Evolutionary conservation across 2,113 vertebrate genomes (phyloP).

Genomic region (Sapayoa aenigma): DNA sequence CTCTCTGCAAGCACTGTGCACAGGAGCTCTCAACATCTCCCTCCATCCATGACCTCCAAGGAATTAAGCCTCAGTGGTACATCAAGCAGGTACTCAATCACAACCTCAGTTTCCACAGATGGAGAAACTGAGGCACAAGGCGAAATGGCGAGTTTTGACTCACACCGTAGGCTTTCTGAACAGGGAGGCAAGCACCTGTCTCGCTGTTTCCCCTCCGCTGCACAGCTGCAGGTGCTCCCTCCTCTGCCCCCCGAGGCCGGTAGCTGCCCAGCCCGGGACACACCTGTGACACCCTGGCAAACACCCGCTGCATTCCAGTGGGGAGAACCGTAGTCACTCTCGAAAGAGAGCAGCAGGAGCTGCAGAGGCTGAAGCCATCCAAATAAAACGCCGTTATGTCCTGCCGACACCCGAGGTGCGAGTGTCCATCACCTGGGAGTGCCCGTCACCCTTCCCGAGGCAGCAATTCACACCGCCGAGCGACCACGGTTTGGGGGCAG

Average conservation of each 20-base stretch:
- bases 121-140: background rate
- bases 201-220: background rate
- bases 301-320: rapidly evolving
- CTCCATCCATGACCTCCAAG: background rate
- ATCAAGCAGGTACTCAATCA: background rate
- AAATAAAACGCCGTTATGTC: background rate
- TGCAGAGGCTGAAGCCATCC: background rate
- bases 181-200: background rate
- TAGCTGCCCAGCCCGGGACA: rapidly evolving
- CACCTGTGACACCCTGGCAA: rapidly evolving
- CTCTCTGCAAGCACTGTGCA: background rate
- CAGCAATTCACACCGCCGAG: rapidly evolving
- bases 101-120: background rate
- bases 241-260: no score
- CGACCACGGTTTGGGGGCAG: rapidly evolving
- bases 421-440: rapidly evolving
- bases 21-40: rapidly evolving
- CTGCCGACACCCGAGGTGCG: rapidly evolving
- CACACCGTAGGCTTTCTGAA: rapidly evolving
- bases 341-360: background rate
- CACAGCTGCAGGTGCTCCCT: background rate
- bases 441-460: background rate
- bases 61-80: background rate
- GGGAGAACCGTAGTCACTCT: rapidly evolving
- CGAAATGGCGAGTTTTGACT: rapidly evolving